Evolutionary conservation across 2,113 vertebrate genomes (phyloP).

Genomic region (Vidua macroura): DNA sequence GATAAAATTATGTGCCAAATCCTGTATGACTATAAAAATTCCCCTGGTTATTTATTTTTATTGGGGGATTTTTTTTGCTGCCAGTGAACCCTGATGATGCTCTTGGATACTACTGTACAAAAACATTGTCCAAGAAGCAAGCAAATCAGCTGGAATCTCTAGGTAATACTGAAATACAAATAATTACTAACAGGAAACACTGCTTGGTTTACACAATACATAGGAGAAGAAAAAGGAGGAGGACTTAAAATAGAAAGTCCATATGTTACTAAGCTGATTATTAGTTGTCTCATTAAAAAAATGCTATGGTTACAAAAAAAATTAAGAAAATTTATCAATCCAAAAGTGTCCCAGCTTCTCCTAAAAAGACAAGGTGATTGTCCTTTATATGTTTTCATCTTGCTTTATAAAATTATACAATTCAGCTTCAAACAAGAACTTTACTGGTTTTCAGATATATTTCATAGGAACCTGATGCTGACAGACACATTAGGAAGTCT

Average conservation of each 20-base stretch:
- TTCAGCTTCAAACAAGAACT: neutral
- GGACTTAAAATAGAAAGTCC: slow-evolving; percentile 17
- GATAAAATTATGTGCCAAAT: neutral
- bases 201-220: slow-evolving; percentile 1
- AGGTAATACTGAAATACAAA: slow-evolving; percentile 31
- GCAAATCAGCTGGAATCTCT: neutral
- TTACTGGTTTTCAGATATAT: neutral
- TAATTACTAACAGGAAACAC: slow-evolving; percentile 39
- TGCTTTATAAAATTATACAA: neutral
- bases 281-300: neutral
- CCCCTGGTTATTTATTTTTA: neutral
- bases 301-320: neutral
- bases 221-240: neutral
- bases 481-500: neutral
- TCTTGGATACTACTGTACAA: neutral
- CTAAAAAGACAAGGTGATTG: neutral
- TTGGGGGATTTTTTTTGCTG: neutral
- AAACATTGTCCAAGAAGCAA: neutral
- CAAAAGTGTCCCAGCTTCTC: neutral
- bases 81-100: neutral
- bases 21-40: neutral
- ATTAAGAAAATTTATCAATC: neutral
- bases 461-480: neutral
- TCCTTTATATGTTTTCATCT: neutral
- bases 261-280: neutral